Percentiles rank a stretch among this genome's conserved stretches.
These are phyloP conservation scores for Tapera naevia DNA, from an alignment of 2,797 vertebrate species.

Conservation along the genomic window DNA sequence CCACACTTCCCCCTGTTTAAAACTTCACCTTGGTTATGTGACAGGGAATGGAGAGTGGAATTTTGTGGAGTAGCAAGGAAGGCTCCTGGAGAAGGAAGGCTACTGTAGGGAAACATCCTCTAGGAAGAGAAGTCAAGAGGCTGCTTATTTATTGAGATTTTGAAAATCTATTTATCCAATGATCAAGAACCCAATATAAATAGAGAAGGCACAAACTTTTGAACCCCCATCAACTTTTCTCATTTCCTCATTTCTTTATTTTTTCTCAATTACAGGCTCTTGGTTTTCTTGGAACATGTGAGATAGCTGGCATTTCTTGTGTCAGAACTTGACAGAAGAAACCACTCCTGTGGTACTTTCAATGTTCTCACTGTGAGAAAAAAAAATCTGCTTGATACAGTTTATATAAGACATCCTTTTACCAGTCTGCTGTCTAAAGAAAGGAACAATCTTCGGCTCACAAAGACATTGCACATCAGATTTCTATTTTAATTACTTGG, in stretches of 20 bases:
- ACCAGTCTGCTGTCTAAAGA: slow-evolving; percentile 47
- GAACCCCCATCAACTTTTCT: neutral
- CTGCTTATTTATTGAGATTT: neutral
- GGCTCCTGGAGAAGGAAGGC: neutral
- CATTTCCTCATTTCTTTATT: neutral
- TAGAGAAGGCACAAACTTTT: neutral
- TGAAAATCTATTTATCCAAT: neutral
- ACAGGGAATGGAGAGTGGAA: neutral
- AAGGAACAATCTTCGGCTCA: slow-evolving; percentile 30
- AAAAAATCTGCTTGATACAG: slow-evolving; percentile 62
- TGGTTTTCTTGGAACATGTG: neutral
- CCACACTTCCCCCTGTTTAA: neutral
- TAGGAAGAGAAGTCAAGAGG: neutral
- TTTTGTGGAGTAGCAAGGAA: neutral
- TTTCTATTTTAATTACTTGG: slow-evolving; percentile 54
- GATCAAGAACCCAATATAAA: neutral
- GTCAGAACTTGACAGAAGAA: neutral
- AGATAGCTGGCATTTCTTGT: neutral
- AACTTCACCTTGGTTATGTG: neutral
- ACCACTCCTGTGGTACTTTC: neutral
- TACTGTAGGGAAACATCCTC: neutral
- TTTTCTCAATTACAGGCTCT: neutral
- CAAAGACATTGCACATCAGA: slow-evolving; percentile 23
- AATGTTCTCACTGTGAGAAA: slow-evolving; percentile 58
- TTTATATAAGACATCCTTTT: slow-evolving; percentile 40